Conservation (phyloP, 2,113 vertebrate genomes). For the Heliornis fulica region DNA sequence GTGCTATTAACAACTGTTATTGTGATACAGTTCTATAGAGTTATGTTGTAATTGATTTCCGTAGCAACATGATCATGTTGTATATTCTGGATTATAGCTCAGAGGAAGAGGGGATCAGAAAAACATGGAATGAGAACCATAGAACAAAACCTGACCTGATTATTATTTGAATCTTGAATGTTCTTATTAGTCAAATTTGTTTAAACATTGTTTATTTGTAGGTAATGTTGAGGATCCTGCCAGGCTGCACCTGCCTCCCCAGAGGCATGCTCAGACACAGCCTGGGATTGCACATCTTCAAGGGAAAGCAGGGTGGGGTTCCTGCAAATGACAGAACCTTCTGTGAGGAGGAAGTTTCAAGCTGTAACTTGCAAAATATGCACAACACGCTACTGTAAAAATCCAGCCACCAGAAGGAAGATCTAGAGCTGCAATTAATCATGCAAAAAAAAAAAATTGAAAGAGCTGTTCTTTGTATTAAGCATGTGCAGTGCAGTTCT, state of each 20-base stretch:
- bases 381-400: neutral
- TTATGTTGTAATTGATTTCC: neutral
- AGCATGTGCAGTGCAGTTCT: neutral
- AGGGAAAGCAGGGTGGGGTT: constrained; percentile 37
- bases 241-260: constrained; percentile 57
- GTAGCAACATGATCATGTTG: neutral
- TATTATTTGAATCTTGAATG: constrained; percentile 15
- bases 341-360: constrained; percentile 41
- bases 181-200: constrained; percentile 29
- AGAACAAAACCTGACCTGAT: constrained; percentile 2
- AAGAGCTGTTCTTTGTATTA: neutral
- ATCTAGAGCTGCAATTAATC: neutral
- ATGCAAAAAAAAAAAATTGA: constrained; percentile 3
- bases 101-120: neutral
- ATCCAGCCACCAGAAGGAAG: neutral
- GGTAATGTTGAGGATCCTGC: constrained; percentile 26
- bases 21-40: neutral
- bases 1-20: neutral
- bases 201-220: constrained; percentile 48
- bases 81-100: neutral
- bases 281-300: constrained; percentile 53
- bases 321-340: constrained; percentile 52
- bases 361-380: constrained; percentile 59
- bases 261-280: constrained; percentile 42
- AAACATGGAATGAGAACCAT: neutral